phyloP scores from a whole-genome alignment of 2,888 invertebrate species.

The Parasteatoda lunata region DNA sequence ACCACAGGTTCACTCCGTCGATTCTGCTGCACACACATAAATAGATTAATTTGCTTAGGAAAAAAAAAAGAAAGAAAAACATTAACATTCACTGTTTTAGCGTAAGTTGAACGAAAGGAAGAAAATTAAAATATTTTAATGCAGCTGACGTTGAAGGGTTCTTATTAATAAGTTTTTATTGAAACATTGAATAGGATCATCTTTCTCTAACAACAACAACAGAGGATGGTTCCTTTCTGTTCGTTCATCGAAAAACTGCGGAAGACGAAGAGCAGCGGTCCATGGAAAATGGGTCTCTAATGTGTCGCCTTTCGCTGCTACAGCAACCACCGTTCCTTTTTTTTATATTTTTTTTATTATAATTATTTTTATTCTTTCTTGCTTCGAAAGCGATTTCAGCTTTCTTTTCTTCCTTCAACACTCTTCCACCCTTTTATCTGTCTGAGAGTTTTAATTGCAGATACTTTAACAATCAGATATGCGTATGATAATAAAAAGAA shows the following conservation, averaged over 20 bases:
- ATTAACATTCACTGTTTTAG: not conserved
- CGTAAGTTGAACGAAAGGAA: not conserved
- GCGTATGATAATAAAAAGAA: too few species aligned
- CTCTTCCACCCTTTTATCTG: not conserved
- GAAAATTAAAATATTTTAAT: not conserved
- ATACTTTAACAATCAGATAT: not conserved
- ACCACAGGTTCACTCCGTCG: too few species aligned
- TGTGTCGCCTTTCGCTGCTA: constrained; percentile 63
- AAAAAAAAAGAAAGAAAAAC: not conserved
- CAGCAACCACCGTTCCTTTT: constrained; percentile 43
- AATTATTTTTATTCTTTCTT: constrained; percentile 46
- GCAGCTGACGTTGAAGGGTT: not conserved
- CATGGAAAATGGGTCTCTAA: constrained; percentile 63
- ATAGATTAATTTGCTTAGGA: too few species aligned
- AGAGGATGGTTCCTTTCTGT: not conserved
- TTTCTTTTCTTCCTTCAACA: constrained; percentile 17
- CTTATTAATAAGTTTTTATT: not conserved
- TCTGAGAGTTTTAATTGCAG: constrained; percentile 1
- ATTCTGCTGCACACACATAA: too few species aligned
- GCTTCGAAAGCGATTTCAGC: constrained; percentile 1
- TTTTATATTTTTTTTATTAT: constrained; percentile 60
- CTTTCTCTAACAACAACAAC: not conserved
- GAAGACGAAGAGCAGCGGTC: constrained; percentile 34
- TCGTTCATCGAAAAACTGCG: not conserved
- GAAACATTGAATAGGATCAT: not conserved